These are phyloP conservation scores for Serranochromis macrocephalus DNA, from an alignment of 2,113 vertebrate genomes.

Conservation along the genomic window DNA sequence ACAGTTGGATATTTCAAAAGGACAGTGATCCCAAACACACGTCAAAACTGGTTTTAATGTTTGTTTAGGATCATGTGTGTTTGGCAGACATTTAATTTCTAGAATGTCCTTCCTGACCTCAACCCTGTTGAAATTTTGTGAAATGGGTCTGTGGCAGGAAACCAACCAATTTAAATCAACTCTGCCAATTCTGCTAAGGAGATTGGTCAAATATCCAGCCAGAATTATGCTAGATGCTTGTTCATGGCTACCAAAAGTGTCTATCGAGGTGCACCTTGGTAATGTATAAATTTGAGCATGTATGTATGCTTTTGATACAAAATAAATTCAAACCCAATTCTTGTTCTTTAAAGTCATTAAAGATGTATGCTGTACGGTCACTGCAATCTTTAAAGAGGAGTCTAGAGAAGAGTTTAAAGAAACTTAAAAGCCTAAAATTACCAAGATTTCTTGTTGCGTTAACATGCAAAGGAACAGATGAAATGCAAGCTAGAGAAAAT, in stretches of 20 bases:
- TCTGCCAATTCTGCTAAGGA: not conserved
- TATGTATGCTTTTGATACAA: not conserved
- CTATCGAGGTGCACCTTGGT: not conserved
- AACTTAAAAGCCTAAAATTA: not conserved
- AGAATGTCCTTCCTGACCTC: not conserved
- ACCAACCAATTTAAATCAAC: not conserved
- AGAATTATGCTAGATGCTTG: not conserved
- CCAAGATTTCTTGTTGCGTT: not conserved
- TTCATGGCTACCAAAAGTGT: not conserved
- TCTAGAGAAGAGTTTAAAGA: not conserved
- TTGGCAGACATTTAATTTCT: accelerated
- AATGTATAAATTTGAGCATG: not conserved
- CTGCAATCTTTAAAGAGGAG: not conserved
- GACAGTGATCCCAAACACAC: not conserved
- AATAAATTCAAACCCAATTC: not conserved
- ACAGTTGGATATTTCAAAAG: not conserved
- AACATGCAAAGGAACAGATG: not conserved
- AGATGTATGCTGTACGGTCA: not conserved
- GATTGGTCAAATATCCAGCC: not conserved
- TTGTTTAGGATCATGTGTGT: not conserved
- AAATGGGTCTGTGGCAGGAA: not conserved
- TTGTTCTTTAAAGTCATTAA: not conserved
- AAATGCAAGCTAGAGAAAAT: not conserved
- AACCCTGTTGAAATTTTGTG: not conserved
- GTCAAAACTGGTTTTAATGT: not conserved